Evolutionary conservation across 2,113 vertebrate species (phyloP), one percentile per base, ranked within the genome.

Genomic region (Ameiurus melas): DNA sequence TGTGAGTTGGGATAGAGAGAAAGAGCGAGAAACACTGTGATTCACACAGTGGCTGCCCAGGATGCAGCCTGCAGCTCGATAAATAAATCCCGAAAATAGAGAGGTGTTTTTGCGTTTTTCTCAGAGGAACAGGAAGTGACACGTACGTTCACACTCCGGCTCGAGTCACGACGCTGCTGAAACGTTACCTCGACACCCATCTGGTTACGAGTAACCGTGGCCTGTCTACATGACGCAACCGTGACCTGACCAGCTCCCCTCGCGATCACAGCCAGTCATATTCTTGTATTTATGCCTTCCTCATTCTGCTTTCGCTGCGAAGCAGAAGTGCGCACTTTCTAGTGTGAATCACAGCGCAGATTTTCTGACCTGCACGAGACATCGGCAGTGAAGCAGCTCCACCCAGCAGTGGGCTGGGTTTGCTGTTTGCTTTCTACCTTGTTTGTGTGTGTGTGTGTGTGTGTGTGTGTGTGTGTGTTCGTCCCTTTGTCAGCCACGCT

Each of bases 51-150:
- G 77, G 27, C 47, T 43, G 60, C 22, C 36, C 53, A 71, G 89
- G 86, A 82, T 19, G n/a, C 58, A 89, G 66, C 78, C 85, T 86
- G 71, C 39, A 85, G 88, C 79, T 80, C 60, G 27, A 85, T 89
- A 89, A 91, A 90, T 87, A 91, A 91, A 86, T 90, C 64, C 75
- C 82, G 80, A 90, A 91, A 88, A 91, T 85, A 88, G 47, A 2
- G 47, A n/a, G 51, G 57, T 84, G 58, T 27, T 58, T 27, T 58
- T n/a, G 75, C 70, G 64, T 85, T 79, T 79, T 58, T 84, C 47
- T 75, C 39, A 77, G 51, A 88, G 73, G 62, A 84, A 30, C n/a
- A 20, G 51, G 71, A 66, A 39, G 75, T 30, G 66, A 27, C 2
- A 58, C 60, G 22, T 51, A 25, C 39, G 81, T 85, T 88, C 85